Evolutionary conservation across 2,113 vertebrate species (phyloP).

Genomic region (Gallinago undulata): DNA sequence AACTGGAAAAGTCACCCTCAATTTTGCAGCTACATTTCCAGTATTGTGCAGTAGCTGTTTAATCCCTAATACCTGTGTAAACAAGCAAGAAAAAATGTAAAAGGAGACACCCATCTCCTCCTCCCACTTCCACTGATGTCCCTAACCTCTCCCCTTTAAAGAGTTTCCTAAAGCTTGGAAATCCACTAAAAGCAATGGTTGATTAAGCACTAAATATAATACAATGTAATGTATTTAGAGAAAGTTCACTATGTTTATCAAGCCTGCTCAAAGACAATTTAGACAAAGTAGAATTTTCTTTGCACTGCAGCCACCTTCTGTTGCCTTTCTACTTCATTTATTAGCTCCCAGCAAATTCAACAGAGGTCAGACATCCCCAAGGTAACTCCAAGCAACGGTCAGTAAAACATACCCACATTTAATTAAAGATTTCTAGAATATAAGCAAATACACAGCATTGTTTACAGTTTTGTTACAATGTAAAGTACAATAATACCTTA

Average conservation of each 20-base stretch:
- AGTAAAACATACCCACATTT: neutral
- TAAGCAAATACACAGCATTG: constrained; percentile 55
- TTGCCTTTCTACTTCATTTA: neutral
- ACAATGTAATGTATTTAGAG: neutral
- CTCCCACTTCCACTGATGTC: neutral
- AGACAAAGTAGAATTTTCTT: neutral
- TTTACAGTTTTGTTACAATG: constrained; percentile 52
- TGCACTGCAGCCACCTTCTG: neutral
- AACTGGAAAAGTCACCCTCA: neutral
- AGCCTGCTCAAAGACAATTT: neutral
- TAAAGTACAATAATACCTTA: constrained; percentile 55
- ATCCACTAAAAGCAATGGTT: neutral
- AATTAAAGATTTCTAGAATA: constrained; percentile 11
- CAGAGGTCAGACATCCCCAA: neutral
- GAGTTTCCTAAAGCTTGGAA: neutral
- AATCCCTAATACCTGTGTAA: neutral
- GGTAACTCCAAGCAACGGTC: neutral
- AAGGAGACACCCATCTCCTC: neutral
- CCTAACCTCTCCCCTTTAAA: neutral
- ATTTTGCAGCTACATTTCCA: neutral
- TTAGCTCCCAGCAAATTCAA: neutral
- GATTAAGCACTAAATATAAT: neutral
- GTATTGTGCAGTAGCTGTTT: neutral
- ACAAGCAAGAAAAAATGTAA: neutral
- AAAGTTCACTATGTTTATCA: neutral